Base-by-base conservation (phyloP, 1,140 invertebrate species). In the Lanistes nyassanus region DNA sequence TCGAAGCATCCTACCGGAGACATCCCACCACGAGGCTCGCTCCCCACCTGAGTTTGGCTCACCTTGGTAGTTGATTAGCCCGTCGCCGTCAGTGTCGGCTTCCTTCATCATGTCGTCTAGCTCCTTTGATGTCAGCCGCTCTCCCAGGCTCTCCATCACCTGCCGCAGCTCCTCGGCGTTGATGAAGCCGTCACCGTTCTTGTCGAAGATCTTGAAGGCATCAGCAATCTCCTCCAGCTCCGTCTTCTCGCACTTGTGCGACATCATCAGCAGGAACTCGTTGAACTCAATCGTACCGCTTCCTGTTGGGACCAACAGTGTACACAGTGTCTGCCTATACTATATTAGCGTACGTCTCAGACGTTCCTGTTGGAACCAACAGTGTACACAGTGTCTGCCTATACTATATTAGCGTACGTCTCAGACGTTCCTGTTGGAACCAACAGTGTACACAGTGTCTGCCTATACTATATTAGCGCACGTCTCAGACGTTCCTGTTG, bases 181-280 rank as follows among this genome's bases (percentile, higher is more conserved):
- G 95, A 99, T 98, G 84, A 92, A 94, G 82, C 98, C 98, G 84
- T 98, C 95, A 90, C 98, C 97, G 87, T 93, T 92, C 91, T 98
- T 98, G 91, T 83, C 82, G 75, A 83, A 83, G 67, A 83, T 71
- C 64, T 80, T 69, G 75, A 83, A 83, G 37, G 80, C 78, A 21
- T 80, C 79, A 42, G 58, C 74, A 34, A 82, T 75, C 51, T 82
- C 81, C 36, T 76, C 75, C 58, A 69, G 56, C 58, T 76, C 75
- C 29, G 90, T 95, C 31, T 91, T 98, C 97, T 91, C 98, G 96
- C 79, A 97, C 98, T 91, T 98, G 96, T 90, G 98, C 4, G 76
- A 74, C 96, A 97, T 97, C 94, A 97, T 96, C 88, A 95, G 93
- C 60, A 95, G 89, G 86, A 94, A 97, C 88, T 98, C 96, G 86